Conservation (phyloP, 2,113 vertebrate species). For the Peromyscus polionotus region DNA sequence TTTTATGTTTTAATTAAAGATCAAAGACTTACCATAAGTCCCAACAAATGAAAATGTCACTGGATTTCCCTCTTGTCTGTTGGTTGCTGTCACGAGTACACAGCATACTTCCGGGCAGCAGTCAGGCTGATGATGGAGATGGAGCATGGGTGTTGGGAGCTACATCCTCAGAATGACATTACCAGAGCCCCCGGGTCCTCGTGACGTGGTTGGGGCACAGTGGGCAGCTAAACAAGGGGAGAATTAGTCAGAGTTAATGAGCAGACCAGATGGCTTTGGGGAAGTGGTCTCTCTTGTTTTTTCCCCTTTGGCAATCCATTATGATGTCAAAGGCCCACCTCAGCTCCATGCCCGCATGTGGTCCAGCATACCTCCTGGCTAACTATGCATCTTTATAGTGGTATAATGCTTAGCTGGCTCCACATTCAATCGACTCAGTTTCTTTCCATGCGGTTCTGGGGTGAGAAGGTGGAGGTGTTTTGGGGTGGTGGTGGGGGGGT, state of each 20-base stretch:
- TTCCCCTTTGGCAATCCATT: conserved; percentile 50
- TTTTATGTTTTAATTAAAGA: conserved; percentile 78
- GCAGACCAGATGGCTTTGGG: conserved; percentile 71
- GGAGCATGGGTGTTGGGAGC: conserved; percentile 69
- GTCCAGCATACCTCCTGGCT: not conserved
- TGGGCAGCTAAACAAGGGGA: conserved; percentile 83
- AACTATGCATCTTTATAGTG: not conserved
- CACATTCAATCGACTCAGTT: fast-evolving
- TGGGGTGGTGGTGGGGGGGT: too few species aligned
- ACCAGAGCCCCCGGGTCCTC: conserved; percentile 67
- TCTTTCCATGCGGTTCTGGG: not conserved
- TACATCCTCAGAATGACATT: conserved; percentile 61
- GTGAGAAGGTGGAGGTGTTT: not conserved
- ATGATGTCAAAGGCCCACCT: not conserved
- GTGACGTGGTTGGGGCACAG: conserved; percentile 76
- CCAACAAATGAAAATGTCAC: conserved; percentile 46
- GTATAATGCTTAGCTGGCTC: not conserved
- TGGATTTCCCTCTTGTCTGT: conserved; percentile 58
- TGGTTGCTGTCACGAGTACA: conserved; percentile 42
- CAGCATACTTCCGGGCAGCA: conserved; percentile 75
- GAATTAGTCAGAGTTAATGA: conserved; percentile 81
- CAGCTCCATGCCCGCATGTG: fast-evolving
- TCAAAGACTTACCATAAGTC: conserved; percentile 65
- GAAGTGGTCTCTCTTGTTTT: conserved; percentile 67
- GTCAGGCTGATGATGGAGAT: conserved; percentile 72